Percentiles rank a stretch among this genome's conserved stretches.
Conservation (phyloP, 2,797 vertebrate species). For the Rhabdomys pumilio region DNA sequence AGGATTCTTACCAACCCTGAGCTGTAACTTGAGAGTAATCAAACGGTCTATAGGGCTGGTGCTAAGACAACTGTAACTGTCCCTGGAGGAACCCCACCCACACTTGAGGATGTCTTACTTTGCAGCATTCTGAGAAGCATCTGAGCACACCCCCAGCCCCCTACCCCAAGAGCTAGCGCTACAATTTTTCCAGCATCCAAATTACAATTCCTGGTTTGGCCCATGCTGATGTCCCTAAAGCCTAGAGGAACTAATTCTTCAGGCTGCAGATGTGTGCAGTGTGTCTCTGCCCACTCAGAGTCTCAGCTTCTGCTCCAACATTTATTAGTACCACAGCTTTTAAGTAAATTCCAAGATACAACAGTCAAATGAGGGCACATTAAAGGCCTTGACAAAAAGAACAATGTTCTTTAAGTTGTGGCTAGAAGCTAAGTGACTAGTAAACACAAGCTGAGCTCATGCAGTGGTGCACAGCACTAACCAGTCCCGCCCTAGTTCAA, state of each 20-base stretch:
- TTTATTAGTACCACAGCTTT: neutral
- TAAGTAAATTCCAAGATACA: neutral
- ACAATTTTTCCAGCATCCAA: neutral
- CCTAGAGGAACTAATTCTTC: neutral
- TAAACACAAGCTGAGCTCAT: neutral
- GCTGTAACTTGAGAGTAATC: neutral
- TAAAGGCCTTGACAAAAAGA: neutral
- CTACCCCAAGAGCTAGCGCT: neutral
- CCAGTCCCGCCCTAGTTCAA: neutral
- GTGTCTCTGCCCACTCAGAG: neutral
- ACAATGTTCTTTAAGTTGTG: neutral
- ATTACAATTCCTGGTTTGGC: neutral
- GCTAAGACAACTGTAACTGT: neutral
- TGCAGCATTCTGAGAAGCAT: neutral
- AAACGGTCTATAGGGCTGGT: neutral
- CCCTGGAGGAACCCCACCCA: neutral
- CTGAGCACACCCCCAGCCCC: neutral
- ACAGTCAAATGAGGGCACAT: constrained; percentile 20
- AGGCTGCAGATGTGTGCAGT: neutral
- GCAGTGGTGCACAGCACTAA: neutral
- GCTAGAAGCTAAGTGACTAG: neutral
- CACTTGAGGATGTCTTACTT: neutral
- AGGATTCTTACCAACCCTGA: neutral
- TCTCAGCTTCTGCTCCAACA: constrained; percentile 9
- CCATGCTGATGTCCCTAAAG: neutral